Evolutionary conservation across 2,888 invertebrate species (phyloP).

Genomic region (Melanargia galathea): DNA sequence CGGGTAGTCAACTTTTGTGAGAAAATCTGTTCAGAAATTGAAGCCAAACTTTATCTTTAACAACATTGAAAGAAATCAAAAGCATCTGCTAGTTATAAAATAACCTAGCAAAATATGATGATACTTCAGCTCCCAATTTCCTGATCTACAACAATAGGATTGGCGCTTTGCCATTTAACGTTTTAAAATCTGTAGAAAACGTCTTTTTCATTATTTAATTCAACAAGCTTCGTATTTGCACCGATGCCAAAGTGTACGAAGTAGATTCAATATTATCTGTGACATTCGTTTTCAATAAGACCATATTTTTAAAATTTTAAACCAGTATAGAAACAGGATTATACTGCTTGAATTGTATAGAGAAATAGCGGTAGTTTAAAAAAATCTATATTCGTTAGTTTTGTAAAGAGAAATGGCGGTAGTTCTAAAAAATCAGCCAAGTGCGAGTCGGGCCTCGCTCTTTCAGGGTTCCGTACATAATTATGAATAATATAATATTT

Average conservation of each 20-base stretch:
- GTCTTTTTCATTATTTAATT: conserved; percentile 76
- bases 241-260: conserved; percentile 68
- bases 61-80: background rate
- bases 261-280: background rate
- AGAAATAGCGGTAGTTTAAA: background rate
- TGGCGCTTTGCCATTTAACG: conserved; percentile 69
- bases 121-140: conserved; percentile 18
- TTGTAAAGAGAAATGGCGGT: too few species aligned
- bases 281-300: background rate
- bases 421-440: too few species aligned
- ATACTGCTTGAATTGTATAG: background rate
- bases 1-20: too few species aligned
- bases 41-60: background rate
- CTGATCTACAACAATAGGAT: conserved; percentile 16
- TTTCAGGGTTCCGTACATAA: too few species aligned
- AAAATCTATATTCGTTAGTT: background rate
- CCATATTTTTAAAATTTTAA: background rate
- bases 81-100: conserved; percentile 3
- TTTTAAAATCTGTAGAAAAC: conserved; percentile 70
- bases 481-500: too few species aligned
- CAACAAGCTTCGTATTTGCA: conserved; percentile 72
- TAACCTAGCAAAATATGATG: conserved; percentile 16
- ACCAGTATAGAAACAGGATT: too few species aligned
- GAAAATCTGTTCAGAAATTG: too few species aligned
- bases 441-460: too few species aligned